Evolutionary conservation across 2,113 vertebrate species (phyloP), one percentile per base, ranked within the genome.

Genomic region (Chionis minor): DNA sequence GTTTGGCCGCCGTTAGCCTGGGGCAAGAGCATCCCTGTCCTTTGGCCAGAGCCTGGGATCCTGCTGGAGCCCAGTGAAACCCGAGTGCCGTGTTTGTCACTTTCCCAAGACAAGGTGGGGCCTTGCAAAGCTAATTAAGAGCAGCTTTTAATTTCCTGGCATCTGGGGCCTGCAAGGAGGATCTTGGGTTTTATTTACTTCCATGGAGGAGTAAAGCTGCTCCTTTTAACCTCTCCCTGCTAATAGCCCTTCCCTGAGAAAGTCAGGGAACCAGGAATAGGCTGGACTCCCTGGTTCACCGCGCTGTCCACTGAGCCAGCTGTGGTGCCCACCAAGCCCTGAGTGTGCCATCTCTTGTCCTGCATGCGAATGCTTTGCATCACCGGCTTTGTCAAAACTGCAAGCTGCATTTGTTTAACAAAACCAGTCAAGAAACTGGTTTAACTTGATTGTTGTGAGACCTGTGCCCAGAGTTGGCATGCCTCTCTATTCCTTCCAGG

Each of bases 61-160:
- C 51, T 51, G 4, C 58, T 21, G 3, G 44, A 24, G 49, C 59
- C 10, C 6, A 22, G 30, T 11, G 80, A 79, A 79, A 69, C 80
- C 81, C 0, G 0, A 51, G 86, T 1, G 24, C 47, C 0, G 0
- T 14, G 21, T 52, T 26, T 88, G 72, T 88, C 88, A 59, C 94
- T 95, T 93, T 96, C 95, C 92, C 94, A 69, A 45, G 82, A 42
- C 73, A 32, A 91, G 93, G 88, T 40, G 92, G 91, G 33, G 86
- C 92, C 59, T 92, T 1, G 1, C 65, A 70, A 66, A 94, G 70
- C 91, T 96, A 94, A 96, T 94, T 93, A 93, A 93, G 59, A 94
- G 94, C 88, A 93, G 94, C 81, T 94, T 92, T 96, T 92, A 73
- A 94, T 96, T 95, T 96, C 71, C 89, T 90, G 90, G 61, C 77